These are phyloP conservation scores for Drosophila watanabei DNA, from an alignment of 1,140 invertebrate genomes.

Conservation along the genomic window DNA sequence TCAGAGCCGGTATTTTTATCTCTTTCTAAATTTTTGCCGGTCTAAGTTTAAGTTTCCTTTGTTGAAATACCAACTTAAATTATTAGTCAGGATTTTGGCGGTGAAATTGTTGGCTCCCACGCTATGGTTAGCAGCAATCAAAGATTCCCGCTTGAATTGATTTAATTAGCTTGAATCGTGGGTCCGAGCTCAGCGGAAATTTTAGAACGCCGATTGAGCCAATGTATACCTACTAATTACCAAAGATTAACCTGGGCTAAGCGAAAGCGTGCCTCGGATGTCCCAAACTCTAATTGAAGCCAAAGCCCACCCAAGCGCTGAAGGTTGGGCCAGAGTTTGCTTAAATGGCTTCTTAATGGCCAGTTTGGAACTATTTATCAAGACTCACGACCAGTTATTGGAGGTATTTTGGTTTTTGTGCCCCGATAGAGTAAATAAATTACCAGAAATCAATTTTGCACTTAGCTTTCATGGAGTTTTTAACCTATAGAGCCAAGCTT, in stretches of 20 bases:
- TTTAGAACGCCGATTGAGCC: slow-evolving; percentile 58
- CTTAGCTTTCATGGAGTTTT: not conserved
- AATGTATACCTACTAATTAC: slow-evolving; percentile 43
- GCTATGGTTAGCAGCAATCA: slow-evolving; percentile 52
- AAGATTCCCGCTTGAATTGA: slow-evolving; percentile 61
- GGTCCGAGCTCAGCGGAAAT: slow-evolving; percentile 57
- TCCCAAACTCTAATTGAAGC: slow-evolving; percentile 30
- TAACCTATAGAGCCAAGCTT: not conserved
- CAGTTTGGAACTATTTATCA: slow-evolving; percentile 27
- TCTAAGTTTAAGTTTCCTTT: slow-evolving; percentile 40
- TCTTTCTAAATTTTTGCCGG: slow-evolving; percentile 23
- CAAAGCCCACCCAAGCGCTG: slow-evolving; percentile 36
- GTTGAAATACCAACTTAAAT: slow-evolving; percentile 57
- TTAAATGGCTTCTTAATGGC: slow-evolving; percentile 28
- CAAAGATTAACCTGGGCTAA: slow-evolving; percentile 40
- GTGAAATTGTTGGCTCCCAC: slow-evolving; percentile 61
- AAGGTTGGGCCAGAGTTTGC: slow-evolving; percentile 26
- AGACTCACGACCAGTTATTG: slow-evolving; percentile 39
- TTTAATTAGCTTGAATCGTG: slow-evolving; percentile 72
- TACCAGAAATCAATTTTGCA: slow-evolving; percentile 12
- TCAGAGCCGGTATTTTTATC: slow-evolving; percentile 20
- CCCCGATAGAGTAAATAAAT: not conserved
- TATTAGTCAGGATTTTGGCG: slow-evolving; percentile 53
- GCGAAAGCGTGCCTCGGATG: slow-evolving; percentile 49
- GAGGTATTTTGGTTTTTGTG: not conserved